Evolutionary conservation across 2,797 vertebrate species (phyloP), one percentile per base, ranked within the genome.

Genomic region (Rhinella marina): DNA sequence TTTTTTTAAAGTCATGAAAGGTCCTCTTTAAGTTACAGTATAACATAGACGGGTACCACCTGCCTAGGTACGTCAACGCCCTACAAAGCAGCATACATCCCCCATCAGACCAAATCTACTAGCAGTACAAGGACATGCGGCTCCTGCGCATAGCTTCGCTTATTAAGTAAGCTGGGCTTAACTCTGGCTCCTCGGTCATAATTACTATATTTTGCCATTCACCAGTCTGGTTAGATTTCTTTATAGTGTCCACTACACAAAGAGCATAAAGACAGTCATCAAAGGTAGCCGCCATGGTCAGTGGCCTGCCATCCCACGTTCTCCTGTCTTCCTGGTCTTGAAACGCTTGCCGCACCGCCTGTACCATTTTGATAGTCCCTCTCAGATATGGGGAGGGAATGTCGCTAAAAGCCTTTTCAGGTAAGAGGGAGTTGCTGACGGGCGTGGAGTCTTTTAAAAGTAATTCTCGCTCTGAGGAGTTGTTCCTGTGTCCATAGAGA

Each of bases 151-250:
- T 99, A 81, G 98, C 98, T 95, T 99, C 98, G 0, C 98, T 99
- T 93, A 99, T 99, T 91, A 99, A 92, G 90, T 99, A 99, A 0
- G 98, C 97, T 0, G 97, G 98, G 93, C 97, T 99, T 90, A 99
- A 91, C 90, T 99, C 98, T 0, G 98, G 98, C 90, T 99, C 98
- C 87, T 99, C 98, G 0, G 96, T 99, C 98, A 99, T 99, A 85
- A 99, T 95, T 13, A 94, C 96, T 77, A 99, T 98, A 94, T 96
- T 98, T 94, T 99, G 98, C 98, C 98, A 99, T 92, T 99, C 98
- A 13, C 98, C 98, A 0, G 97, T 93, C 94, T 97, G 97, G 93
- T 98, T 99, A 80, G 98, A 99, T 90, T 97, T 96, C 93, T 99
- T 99, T 93, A 99, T 99, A 88, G 97, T 97, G 92, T 99, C 98